Evolutionary conservation across 2,113 vertebrate species (phyloP), one percentile per base, ranked within the genome.

Genomic region (Strigops habroptila): DNA sequence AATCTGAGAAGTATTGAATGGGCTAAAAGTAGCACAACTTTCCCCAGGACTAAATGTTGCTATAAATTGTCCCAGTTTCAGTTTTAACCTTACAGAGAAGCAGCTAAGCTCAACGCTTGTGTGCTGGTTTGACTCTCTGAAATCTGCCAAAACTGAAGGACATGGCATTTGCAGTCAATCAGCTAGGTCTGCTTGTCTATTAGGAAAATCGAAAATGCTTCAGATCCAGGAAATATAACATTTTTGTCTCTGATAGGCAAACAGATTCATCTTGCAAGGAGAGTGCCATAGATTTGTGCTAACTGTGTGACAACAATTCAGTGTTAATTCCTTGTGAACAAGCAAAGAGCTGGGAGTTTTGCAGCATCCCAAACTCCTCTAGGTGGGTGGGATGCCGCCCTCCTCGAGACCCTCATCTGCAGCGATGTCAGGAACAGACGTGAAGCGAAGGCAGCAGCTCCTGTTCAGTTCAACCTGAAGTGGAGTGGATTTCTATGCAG

Each of bases 311-410:
- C n/a, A 63, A 46, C 35, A 68, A 41, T 67, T 62, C 41, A 37
- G 12, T 4, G 35, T 33, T 65, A 77, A 88, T 59, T 94, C 80
- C 62, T 49, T 3, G 14, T n/a, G 19, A 41, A 75, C 86, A 67
- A 13, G 18, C 11, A 22, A 73, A 30, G 1, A 43, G 18, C 27
- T 9, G 53, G 16, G 13, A 62, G 35, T 3, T 13, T 22, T 48
- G 23, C 37, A 79, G 67, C 70, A 62, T 6, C 69, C 79, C 12
- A 27, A 55, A 4, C 19, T 6, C 33, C 14, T 28, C 68, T 3
- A 0, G 13, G 13, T 1, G 35, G 39, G 37, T 1, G 15, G 30
- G 65, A 24, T 22, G 48, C 41, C 2, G 14, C 22, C 57, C 31
- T 51, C 60, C 2, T 1, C 33, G 30, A 79, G 70, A 12, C n/a